Percentiles rank a stretch among this genome's conserved stretches.
Evolutionary conservation across 2,888 invertebrate genomes (phyloP).

Genomic region (Phyto melanocephala): DNA sequence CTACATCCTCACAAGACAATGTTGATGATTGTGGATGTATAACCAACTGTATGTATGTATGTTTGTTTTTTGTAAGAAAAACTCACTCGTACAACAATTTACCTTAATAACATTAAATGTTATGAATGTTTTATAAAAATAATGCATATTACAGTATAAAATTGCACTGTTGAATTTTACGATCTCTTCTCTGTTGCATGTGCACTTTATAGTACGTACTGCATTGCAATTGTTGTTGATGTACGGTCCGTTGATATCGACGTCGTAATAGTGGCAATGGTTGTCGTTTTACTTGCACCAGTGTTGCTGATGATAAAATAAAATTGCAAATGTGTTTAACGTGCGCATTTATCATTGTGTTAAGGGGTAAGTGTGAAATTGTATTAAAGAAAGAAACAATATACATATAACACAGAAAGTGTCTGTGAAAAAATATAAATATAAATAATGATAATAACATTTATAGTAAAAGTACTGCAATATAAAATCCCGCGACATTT

Average conservation of each 20-base stretch:
- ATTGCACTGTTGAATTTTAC: conserved; percentile 55
- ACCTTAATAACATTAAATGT: conserved; percentile 63
- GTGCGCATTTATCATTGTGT: neutral
- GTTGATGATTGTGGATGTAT: neutral
- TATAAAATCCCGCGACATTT: conserved; percentile 57
- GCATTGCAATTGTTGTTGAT: neutral
- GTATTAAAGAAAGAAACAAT: conserved; percentile 23
- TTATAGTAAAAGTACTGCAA: conserved; percentile 40
- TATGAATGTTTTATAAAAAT: conserved; percentile 58
- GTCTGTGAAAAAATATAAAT: neutral
- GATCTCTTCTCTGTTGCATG: conserved; percentile 58
- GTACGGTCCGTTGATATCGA: neutral
- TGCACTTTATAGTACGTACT: conserved; percentile 32
- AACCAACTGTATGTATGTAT: neutral
- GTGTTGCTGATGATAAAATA: neutral
- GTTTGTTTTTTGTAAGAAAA: too few species aligned
- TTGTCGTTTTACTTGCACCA: neutral
- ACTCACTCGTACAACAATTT: conserved; percentile 54
- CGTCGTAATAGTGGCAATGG: neutral
- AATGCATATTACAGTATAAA: conserved; percentile 60
- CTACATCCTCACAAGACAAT: neutral
- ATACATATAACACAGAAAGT: too few species aligned
- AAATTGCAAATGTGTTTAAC: conserved; percentile 27
- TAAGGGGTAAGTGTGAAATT: neutral
- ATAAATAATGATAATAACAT: neutral